These are phyloP conservation scores for Martes martes DNA, from an alignment of 2,113 vertebrate species.

Conservation along the genomic window DNA sequence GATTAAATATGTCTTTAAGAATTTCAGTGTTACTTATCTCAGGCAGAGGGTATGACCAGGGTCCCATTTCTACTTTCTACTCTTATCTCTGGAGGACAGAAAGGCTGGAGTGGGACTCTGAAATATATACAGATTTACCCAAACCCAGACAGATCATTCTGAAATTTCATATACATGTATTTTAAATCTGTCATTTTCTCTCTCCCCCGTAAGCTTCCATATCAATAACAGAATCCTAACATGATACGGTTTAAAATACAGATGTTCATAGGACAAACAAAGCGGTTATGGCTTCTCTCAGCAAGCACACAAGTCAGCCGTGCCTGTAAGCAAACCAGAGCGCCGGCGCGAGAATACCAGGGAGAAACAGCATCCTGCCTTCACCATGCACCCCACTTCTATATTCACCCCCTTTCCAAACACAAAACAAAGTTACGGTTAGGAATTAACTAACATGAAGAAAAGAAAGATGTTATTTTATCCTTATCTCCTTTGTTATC, in stretches of 20 bases:
- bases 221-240: constrained; percentile 49
- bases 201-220: not conserved
- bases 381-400: not conserved
- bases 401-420: constrained; percentile 22
- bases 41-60: not conserved
- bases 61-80: not conserved
- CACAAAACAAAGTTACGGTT: constrained; percentile 47
- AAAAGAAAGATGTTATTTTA: constrained; percentile 65
- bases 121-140: not conserved
- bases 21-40: not conserved
- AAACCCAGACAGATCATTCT: not conserved
- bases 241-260: constrained; percentile 70
- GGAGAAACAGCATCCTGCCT: not conserved
- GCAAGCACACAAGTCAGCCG: constrained; percentile 46
- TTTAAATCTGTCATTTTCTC: constrained; percentile 9
- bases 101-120: not conserved
- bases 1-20: not conserved
- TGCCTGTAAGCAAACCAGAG: constrained; percentile 26
- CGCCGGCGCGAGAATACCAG: not conserved
- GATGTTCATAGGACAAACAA: constrained; percentile 66
- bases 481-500: constrained; percentile 45
- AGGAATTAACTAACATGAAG: constrained; percentile 67
- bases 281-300: constrained; percentile 49
- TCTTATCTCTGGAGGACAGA: constrained; percentile 1
- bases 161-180: not conserved